These are phyloP conservation scores for Netelia melanura DNA, from an alignment of 2,888 invertebrate genomes.

Conservation along the genomic window DNA sequence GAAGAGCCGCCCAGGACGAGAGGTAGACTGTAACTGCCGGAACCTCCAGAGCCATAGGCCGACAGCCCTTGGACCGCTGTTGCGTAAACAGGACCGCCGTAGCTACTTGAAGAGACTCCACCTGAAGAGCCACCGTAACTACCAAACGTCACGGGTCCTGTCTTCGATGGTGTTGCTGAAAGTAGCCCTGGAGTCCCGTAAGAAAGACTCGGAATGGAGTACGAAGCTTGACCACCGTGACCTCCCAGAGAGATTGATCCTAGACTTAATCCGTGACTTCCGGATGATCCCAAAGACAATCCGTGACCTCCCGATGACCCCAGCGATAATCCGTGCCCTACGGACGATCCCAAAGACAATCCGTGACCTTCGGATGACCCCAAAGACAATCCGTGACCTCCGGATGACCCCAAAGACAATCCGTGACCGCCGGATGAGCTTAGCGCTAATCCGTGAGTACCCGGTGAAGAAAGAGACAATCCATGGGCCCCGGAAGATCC, in stretches of 20 bases:
- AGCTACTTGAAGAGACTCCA: conserved; percentile 41
- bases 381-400: conserved; percentile 20
- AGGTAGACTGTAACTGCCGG: conserved; percentile 73
- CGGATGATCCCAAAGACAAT: conserved; percentile 6
- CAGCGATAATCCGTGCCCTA: conserved; percentile 53
- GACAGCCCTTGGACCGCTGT: conserved; percentile 76
- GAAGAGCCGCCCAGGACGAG: conserved; percentile 73
- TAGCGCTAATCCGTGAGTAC: conserved; percentile 26
- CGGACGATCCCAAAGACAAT: neutral
- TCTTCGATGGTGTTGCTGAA: conserved; percentile 73
- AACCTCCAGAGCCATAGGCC: conserved; percentile 74
- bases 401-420: conserved; percentile 50
- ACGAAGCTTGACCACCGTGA: conserved; percentile 68
- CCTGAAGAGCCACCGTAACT: conserved; percentile 68
- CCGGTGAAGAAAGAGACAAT: no score
- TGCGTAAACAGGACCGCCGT: conserved; percentile 73
- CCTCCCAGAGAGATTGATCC: conserved; percentile 62
- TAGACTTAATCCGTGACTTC: conserved; percentile 56
- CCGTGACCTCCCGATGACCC: conserved; percentile 50
- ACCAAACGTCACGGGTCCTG: conserved; percentile 81
- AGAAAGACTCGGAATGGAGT: conserved; percentile 68
- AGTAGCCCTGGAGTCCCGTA: conserved; percentile 70
- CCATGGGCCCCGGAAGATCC: conserved; percentile 40
- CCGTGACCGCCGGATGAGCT: conserved; percentile 43
- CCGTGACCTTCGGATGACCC: conserved; percentile 44